phyloP scores from a whole-genome alignment of 2,797 vertebrate genomes.

The Catostomus latipinnis region DNA sequence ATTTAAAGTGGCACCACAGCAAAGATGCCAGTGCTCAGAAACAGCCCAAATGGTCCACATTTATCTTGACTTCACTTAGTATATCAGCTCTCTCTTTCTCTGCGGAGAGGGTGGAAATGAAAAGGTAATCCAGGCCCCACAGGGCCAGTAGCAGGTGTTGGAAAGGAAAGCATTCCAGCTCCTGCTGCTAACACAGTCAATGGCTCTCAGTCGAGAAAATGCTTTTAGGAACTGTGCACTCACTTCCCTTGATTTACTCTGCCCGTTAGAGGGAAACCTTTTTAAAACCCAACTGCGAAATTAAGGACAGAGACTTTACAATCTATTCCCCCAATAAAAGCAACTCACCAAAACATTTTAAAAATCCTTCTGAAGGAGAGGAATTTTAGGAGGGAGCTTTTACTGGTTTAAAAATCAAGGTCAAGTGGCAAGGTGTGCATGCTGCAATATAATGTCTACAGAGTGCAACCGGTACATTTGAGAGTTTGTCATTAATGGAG shows the following conservation, averaged over 20 bases:
- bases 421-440: constrained; percentile 24
- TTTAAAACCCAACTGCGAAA: constrained; percentile 60
- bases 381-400: constrained; percentile 59
- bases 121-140: constrained; percentile 70
- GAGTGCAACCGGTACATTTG: background rate
- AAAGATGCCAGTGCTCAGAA: constrained; percentile 36
- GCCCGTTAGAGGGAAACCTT: constrained; percentile 49
- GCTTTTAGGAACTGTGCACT: constrained; percentile 77
- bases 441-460: constrained; percentile 18
- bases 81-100: constrained; percentile 13
- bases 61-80: constrained; percentile 51
- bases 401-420: constrained; percentile 56
- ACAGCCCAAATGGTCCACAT: constrained; percentile 27
- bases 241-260: constrained; percentile 63
- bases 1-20: constrained; percentile 33
- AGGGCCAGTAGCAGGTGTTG: constrained; percentile 71
- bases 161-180: constrained; percentile 58
- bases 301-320: constrained; percentile 63
- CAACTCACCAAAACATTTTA: constrained; percentile 74
- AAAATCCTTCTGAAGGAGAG: constrained; percentile 68
- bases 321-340: constrained; percentile 75
- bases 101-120: constrained; percentile 61
- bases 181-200: constrained; percentile 69
- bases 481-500: constrained; percentile 23
- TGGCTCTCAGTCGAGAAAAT: constrained; percentile 72